These are phyloP conservation scores for Scyliorhinus canicula DNA, from an alignment of 2,797 vertebrate genomes.

Conservation along the genomic window DNA sequence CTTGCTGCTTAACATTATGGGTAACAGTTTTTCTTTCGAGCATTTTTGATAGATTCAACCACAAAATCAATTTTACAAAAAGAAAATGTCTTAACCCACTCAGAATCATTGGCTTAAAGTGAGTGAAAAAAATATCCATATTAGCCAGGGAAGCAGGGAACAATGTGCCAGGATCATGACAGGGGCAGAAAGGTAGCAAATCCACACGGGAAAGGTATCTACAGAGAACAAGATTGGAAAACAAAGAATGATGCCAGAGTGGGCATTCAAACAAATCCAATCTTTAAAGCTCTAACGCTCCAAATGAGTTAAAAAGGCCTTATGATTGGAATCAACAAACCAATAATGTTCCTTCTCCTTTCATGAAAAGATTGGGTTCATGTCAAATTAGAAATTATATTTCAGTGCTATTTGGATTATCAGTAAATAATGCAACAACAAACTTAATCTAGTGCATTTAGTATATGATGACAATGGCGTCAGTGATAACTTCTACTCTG, in stretches of 20 bases:
- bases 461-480: not conserved
- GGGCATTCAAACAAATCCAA: not conserved
- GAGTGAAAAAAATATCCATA: not conserved
- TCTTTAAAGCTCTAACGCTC: not conserved
- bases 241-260: not conserved
- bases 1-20: not conserved
- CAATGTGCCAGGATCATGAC: not conserved
- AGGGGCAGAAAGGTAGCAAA: not conserved
- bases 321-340: not conserved
- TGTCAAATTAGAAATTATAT: not conserved
- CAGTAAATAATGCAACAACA: not conserved
- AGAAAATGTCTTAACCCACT: not conserved
- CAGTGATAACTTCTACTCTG: not conserved
- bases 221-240: not conserved
- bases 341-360: not conserved
- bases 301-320: not conserved
- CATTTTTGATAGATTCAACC: not conserved
- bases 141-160: not conserved
- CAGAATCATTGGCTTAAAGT: not conserved
- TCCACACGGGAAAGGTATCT: not conserved
- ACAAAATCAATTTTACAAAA: not conserved
- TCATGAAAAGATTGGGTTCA: not conserved
- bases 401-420: not conserved
- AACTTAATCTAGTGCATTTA: not conserved
- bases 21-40: not conserved